Evolutionary conservation across 2,113 vertebrate genomes (phyloP).

Genomic region (Dinomys branickii): DNA sequence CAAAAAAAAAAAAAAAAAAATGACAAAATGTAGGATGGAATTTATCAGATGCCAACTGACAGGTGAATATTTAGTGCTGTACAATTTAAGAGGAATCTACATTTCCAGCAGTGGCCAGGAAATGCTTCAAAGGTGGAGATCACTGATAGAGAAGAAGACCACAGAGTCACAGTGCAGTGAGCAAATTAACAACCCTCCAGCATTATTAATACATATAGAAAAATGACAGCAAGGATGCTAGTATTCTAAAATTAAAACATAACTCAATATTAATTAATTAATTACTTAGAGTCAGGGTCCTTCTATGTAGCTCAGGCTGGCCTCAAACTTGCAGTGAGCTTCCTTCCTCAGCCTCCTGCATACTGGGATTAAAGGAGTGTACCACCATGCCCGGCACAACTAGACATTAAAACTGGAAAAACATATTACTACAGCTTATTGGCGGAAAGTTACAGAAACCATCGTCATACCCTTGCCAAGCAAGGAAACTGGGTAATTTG

Average conservation of each 20-base stretch:
- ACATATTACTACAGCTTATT: not conserved
- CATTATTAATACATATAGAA: slow-evolving; percentile 13
- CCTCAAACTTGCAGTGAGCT: not conserved
- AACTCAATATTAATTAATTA: not conserved
- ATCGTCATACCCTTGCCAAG: not conserved
- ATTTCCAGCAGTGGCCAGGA: not conserved
- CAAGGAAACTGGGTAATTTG: not conserved
- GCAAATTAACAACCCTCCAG: not conserved
- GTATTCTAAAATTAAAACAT: not conserved
- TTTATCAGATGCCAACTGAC: not conserved
- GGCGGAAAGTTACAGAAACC: not conserved
- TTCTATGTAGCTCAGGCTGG: not conserved
- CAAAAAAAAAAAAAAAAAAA: too few species aligned
- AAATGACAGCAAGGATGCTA: not conserved
- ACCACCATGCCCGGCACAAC: not conserved
- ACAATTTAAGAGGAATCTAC: not conserved
- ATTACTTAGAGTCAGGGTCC: not conserved
- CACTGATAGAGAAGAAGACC: not conserved
- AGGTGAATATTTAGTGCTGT: not conserved
- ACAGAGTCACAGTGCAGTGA: not conserved
- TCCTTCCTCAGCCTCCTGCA: not conserved
- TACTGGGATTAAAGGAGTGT: not conserved
- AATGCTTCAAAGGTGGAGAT: not conserved
- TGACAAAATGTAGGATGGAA: not conserved
- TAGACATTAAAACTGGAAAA: not conserved